Evolutionary conservation across 2,797 vertebrate genomes (phyloP), one percentile per base, ranked within the genome.

Genomic region (Argya squamiceps): DNA sequence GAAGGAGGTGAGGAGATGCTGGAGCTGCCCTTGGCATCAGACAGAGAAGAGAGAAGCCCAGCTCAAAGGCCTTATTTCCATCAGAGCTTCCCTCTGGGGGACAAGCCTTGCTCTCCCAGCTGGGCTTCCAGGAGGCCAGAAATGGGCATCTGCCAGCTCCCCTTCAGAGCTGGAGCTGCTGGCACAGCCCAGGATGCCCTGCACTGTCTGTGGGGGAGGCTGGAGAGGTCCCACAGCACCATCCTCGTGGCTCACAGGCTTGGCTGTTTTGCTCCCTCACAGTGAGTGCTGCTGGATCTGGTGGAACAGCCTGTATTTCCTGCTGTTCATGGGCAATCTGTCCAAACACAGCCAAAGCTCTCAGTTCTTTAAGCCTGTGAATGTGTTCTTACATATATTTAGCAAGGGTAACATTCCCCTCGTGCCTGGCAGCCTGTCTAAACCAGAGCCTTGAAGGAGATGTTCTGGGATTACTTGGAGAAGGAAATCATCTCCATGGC

Each of bases 191-290:
- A 98, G 92, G 98, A 98, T 18, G 92, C 97, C 3, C 96, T 97
- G 37, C 97, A 97, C 74, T 89, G 92, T 49, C 93, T 98, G 37
- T 97, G 99, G 5, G 56, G 95, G 53, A 94, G 78, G 15, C 97
- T 99, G 95, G 98, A 99, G 93, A 90, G 97, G 91, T 97, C 96
- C 29, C 99, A 99, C 2, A 98, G 99, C 50, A 96, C 49, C 65
- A 83, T 98, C 58, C 91, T 99, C 26, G 98, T 99, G 74, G 95
- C 97, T 29, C 98, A 91, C 1, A 95, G 96, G 11, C 97, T 99
- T 46, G 98, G 98, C 20, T 99, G 98, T 79, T 97, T 99, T 3
- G 93, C 91, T n/a, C 96, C 98, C 63, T 98, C 98, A 29, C 95
- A 97, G 99, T 98, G 60, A 96, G 97, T 73, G 52, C 23, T 34